Conservation (phyloP, 2,113 vertebrate genomes). For the Sceloporus undulatus region DNA sequence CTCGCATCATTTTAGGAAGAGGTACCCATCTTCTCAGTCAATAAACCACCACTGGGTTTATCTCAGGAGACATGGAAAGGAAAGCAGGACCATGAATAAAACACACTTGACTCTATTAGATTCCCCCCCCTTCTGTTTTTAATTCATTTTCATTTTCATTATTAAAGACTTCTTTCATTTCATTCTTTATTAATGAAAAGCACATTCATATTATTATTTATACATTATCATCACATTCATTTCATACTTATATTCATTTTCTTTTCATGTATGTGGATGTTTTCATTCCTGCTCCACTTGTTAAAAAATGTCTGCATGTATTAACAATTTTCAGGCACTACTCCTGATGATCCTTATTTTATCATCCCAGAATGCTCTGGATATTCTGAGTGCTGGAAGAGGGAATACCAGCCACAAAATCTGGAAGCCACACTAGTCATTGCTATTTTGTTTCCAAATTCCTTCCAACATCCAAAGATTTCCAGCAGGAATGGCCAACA, state of each 20-base stretch:
- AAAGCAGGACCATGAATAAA: constrained; percentile 57
- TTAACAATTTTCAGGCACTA: neutral
- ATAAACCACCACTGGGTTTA: neutral
- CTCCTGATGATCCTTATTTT: neutral
- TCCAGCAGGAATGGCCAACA: neutral
- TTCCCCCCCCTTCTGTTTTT: neutral
- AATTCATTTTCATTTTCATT: neutral
- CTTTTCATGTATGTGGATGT: neutral
- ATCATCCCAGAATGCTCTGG: neutral
- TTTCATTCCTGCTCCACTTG: neutral
- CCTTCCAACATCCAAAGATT: too few species aligned
- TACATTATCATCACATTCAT: neutral
- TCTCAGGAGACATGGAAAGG: neutral
- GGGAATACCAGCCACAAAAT: neutral
- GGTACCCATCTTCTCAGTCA: too few species aligned
- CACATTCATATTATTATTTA: neutral
- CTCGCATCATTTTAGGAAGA: too few species aligned
- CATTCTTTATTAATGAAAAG: neutral
- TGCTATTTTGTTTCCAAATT: neutral
- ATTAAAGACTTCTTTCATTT: neutral
- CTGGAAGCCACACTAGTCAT: neutral
- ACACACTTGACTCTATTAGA: neutral
- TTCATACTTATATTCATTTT: neutral
- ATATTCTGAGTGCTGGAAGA: neutral
- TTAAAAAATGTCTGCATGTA: neutral